phyloP scores from a whole-genome alignment of 2,888 invertebrate species.

The Synergus laeviventris region DNA sequence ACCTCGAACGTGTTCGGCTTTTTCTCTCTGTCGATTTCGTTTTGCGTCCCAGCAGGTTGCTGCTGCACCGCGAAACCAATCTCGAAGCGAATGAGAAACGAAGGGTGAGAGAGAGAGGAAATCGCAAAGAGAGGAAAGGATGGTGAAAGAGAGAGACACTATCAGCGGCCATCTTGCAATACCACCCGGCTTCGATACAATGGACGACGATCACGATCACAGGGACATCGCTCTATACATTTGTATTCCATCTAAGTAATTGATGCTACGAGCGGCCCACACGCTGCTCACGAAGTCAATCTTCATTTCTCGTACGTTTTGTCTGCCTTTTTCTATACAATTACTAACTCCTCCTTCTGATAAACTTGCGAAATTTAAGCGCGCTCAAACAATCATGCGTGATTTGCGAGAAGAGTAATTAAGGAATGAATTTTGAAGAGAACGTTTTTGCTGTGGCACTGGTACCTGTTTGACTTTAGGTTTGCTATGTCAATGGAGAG shows the following conservation, averaged over 20 bases:
- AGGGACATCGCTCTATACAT: constrained; percentile 56
- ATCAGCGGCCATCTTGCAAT: constrained; percentile 68
- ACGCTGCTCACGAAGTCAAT: constrained; percentile 63
- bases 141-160: constrained; percentile 39
- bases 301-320: constrained; percentile 58
- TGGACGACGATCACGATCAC: constrained; percentile 57
- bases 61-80: constrained; percentile 44
- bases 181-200: constrained; percentile 59
- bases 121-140: constrained; percentile 34
- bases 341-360: constrained; percentile 8
- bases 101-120: neutral
- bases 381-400: neutral
- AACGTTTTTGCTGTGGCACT: neutral
- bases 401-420: constrained; percentile 7
- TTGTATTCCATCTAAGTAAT: constrained; percentile 63
- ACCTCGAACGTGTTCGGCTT: constrained; percentile 48
- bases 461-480: neutral
- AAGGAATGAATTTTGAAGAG: neutral
- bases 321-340: constrained; percentile 39
- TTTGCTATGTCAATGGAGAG: neutral
- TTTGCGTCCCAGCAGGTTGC: constrained; percentile 37
- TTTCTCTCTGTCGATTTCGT: constrained; percentile 54
- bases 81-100: constrained; percentile 32
- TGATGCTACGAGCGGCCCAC: constrained; percentile 65
- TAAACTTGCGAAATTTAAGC: neutral